These are phyloP conservation scores for Octomys mimax DNA, from an alignment of 2,797 vertebrate genomes.

Conservation along the genomic window DNA sequence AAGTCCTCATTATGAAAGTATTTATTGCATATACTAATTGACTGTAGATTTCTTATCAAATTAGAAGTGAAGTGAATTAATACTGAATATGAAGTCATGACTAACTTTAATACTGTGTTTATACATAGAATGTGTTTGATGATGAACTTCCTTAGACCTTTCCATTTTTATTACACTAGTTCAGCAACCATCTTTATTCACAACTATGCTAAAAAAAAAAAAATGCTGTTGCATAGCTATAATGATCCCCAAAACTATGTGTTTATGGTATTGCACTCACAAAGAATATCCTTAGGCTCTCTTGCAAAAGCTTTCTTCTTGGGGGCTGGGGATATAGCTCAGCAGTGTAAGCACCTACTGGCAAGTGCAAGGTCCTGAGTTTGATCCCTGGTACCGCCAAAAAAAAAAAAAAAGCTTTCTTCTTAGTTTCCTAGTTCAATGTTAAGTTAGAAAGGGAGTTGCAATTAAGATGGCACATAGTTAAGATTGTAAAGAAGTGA, in stretches of 20 bases:
- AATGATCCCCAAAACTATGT: background rate
- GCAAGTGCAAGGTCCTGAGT: too few relatives aligned
- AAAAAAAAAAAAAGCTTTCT: constrained; percentile 27
- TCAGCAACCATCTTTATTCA: background rate
- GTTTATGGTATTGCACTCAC: background rate
- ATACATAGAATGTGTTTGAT: constrained; percentile 54
- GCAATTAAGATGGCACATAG: background rate
- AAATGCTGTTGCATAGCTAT: constrained; percentile 22
- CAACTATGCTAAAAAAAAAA: background rate
- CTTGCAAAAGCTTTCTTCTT: constrained; percentile 41
- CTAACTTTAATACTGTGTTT: constrained; percentile 39
- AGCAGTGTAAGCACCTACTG: too few relatives aligned
- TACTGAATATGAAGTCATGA: constrained; percentile 37
- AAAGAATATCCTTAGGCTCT: constrained; percentile 22
- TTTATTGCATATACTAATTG: background rate
- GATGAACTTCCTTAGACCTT: background rate
- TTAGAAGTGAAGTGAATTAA: constrained; percentile 45
- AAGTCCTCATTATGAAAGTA: constrained; percentile 24
- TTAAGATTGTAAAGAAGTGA: constrained; percentile 16
- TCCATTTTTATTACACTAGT: constrained; percentile 11
- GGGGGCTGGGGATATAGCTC: too few relatives aligned
- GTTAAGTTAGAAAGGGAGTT: constrained; percentile 21
- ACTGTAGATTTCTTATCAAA: background rate
- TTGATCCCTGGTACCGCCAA: too few relatives aligned
- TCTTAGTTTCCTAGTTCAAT: constrained; percentile 44